Evolutionary conservation across 2,113 vertebrate species (phyloP).

Genomic region (Proteles cristata): DNA sequence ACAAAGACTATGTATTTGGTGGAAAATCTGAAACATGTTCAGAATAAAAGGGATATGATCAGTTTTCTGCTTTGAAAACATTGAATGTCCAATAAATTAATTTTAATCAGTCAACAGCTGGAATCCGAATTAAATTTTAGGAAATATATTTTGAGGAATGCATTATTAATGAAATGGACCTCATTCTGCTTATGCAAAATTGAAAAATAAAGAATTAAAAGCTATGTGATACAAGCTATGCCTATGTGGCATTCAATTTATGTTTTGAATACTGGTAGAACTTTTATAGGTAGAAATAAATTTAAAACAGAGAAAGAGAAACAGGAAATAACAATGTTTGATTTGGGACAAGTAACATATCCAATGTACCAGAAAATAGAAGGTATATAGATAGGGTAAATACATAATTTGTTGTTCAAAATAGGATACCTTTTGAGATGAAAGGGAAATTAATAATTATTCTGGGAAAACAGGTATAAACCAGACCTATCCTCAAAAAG

Average conservation of each 20-base stretch:
- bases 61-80: background rate
- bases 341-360: background rate
- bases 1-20: background rate
- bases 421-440: background rate
- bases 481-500: background rate
- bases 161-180: background rate
- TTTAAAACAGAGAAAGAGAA: background rate
- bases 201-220: background rate
- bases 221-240: background rate
- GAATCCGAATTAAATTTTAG: background rate
- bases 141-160: background rate
- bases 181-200: background rate
- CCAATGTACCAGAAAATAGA: background rate
- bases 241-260: background rate
- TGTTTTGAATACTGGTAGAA: background rate
- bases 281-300: background rate
- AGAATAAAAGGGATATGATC: background rate
- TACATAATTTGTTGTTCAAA: background rate
- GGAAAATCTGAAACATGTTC: background rate
- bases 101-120: background rate
- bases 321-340: background rate
- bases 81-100: background rate
- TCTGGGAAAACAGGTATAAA: background rate
- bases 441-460: background rate
- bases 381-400: background rate